Evolutionary conservation across 64 coral and sea anemone species (phyloP).

Genomic region (Trachythela sp.): DNA sequence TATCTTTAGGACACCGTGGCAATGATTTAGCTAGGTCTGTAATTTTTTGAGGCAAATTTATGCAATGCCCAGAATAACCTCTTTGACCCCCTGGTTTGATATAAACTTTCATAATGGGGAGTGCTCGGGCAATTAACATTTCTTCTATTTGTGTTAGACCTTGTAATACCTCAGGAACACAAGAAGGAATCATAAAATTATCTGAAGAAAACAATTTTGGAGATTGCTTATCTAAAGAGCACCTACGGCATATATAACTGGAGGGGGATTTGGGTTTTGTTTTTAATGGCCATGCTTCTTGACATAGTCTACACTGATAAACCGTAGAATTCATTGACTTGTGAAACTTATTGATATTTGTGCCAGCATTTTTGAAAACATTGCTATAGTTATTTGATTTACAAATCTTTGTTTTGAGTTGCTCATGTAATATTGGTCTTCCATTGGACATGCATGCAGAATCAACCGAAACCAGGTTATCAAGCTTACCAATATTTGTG

Average conservation of each 20-base stretch:
- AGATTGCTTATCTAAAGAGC: not conserved
- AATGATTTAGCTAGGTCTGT: no score
- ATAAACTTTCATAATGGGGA: constrained; percentile 27
- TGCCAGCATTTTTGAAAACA: not conserved
- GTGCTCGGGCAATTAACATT: not conserved
- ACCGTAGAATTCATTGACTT: not conserved
- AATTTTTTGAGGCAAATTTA: constrained; percentile 17
- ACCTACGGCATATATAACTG: constrained; percentile 3
- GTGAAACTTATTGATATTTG: constrained; percentile 21
- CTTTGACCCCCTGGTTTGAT: constrained; percentile 24
- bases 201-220: constrained; percentile 26
- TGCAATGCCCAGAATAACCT: constrained; percentile 10
- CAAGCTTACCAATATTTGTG: not conserved
- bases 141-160: constrained; percentile 14
- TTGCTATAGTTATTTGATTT: not conserved
- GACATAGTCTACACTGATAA: constrained; percentile 22
- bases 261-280: not conserved
- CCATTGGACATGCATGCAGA: not conserved
- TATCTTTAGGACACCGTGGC: no score
- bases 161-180: constrained; percentile 1
- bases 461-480: not conserved
- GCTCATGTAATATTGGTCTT: not conserved
- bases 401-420: not conserved
- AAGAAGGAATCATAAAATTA: constrained; percentile 19
- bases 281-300: constrained; percentile 22